These are phyloP conservation scores for Phyllopteryx taeniolatus DNA, from an alignment of 2,113 vertebrate species.

Conservation along the genomic window DNA sequence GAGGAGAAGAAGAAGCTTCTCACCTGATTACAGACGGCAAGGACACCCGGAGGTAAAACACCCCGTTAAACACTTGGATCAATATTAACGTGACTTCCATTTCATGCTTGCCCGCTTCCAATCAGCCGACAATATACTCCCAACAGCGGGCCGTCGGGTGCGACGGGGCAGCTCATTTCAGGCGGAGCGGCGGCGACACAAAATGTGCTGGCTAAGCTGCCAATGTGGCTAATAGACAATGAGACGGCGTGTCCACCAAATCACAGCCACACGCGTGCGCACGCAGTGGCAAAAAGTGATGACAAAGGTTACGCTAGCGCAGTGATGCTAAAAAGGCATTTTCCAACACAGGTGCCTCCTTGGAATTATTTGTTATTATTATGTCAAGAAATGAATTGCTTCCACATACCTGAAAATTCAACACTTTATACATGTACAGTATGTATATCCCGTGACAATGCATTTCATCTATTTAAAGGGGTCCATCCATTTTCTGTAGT, in stretches of 20 bases:
- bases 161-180: slow-evolving; percentile 87
- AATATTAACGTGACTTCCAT: slow-evolving; percentile 98
- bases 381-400: too few relatives aligned
- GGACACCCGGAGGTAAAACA: slow-evolving; percentile 89
- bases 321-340: not conserved
- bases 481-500: too few relatives aligned
- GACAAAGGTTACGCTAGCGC: slow-evolving; percentile 1
- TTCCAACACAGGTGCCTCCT: not conserved
- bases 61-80: slow-evolving; percentile 90
- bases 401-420: too few relatives aligned
- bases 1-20: slow-evolving; percentile 71
- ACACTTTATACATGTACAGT: too few relatives aligned
- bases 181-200: slow-evolving; percentile 80
- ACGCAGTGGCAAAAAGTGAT: slow-evolving; percentile 4
- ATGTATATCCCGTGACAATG: too few relatives aligned
- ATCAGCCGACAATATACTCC: slow-evolving; percentile 90
- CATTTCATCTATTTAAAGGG: too few relatives aligned
- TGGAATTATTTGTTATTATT: not conserved
- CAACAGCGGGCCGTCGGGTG: slow-evolving; percentile 77
- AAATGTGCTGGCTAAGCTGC: slow-evolving; percentile 89
- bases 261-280: slow-evolving; percentile 27
- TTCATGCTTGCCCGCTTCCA: slow-evolving; percentile 98
- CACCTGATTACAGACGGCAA: slow-evolving; percentile 83
- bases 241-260: slow-evolving; percentile 73
- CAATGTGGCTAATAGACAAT: slow-evolving; percentile 87